These are phyloP conservation scores for Syritta pipiens DNA, from an alignment of 2,888 invertebrate genomes.

Conservation along the genomic window DNA sequence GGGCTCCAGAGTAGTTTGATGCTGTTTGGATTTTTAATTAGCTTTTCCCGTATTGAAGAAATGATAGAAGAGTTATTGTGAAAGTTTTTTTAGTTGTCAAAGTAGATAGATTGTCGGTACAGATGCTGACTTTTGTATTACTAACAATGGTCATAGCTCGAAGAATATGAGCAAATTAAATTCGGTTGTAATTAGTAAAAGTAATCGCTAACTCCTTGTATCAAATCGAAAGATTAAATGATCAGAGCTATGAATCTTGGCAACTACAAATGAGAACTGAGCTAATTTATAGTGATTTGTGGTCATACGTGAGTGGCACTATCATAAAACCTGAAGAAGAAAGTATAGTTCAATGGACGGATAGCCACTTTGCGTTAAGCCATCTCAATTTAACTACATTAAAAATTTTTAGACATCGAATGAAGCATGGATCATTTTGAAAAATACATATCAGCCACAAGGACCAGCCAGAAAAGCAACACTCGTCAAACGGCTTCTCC, in stretches of 20 bases:
- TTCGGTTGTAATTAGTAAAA: no score
- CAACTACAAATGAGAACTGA: neutral
- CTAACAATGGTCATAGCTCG: no score
- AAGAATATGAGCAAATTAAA: no score
- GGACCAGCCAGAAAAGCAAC: conserved; percentile 16
- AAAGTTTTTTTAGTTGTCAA: no score
- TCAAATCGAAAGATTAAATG: no score
- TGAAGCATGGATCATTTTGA: conserved; percentile 20
- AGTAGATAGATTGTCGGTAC: no score
- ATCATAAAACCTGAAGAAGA: neutral
- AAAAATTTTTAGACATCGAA: conserved; percentile 8
- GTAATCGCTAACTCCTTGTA: no score
- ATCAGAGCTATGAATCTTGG: neutral
- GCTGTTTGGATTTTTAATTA: no score
- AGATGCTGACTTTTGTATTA: no score
- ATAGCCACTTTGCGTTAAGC: neutral
- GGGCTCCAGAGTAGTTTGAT: no score
- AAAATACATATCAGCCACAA: conserved; percentile 27
- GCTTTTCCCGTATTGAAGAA: no score
- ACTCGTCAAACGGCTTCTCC: neutral
- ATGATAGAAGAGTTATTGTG: no score
- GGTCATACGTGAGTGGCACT: neutral
- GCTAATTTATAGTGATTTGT: conserved; percentile 6
- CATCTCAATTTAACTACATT: neutral
- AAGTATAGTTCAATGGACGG: neutral